Evolutionary conservation across 2,888 invertebrate species (phyloP).

Genomic region (Anarsia innoxiella): DNA sequence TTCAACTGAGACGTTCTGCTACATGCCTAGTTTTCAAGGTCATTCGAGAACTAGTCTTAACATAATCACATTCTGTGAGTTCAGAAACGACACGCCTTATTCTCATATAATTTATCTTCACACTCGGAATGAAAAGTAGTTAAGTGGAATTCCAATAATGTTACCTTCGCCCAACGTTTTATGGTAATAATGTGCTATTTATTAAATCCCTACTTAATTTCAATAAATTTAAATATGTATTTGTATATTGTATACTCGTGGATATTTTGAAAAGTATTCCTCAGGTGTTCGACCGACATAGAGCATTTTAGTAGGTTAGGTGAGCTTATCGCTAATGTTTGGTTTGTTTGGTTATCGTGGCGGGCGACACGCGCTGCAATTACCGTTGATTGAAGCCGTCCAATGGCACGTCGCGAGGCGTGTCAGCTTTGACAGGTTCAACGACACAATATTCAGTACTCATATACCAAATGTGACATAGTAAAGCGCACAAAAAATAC

Average conservation of each 20-base stretch:
- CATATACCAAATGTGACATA: conserved; percentile 37
- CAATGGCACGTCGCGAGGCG: not conserved
- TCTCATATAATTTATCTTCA: no score
- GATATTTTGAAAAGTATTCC: conserved; percentile 5
- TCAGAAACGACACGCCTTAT: conserved; percentile 7
- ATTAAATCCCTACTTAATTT: no score
- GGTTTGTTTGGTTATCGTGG: conserved; percentile 27
- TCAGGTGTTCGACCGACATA: conserved; percentile 11
- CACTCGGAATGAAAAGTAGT: no score
- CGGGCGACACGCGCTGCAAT: conserved; percentile 30
- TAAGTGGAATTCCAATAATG: no score
- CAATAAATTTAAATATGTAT: no score
- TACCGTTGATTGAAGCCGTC: conserved; percentile 27
- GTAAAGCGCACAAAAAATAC: no score
- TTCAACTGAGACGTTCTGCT: conserved; percentile 56
- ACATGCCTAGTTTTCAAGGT: conserved; percentile 46
- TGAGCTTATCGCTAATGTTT: conserved; percentile 24
- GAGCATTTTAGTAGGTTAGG: conserved; percentile 12
- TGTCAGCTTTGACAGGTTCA: conserved; percentile 35
- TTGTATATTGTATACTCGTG: no score
- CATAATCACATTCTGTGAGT: conserved; percentile 30
- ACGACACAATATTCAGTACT: conserved; percentile 36
- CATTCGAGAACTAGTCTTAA: conserved; percentile 39
- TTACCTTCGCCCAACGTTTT: no score
- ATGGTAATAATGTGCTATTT: no score